Conservation (phyloP, 2,113 vertebrate species). For the Leptobrachium leishanense region DNA sequence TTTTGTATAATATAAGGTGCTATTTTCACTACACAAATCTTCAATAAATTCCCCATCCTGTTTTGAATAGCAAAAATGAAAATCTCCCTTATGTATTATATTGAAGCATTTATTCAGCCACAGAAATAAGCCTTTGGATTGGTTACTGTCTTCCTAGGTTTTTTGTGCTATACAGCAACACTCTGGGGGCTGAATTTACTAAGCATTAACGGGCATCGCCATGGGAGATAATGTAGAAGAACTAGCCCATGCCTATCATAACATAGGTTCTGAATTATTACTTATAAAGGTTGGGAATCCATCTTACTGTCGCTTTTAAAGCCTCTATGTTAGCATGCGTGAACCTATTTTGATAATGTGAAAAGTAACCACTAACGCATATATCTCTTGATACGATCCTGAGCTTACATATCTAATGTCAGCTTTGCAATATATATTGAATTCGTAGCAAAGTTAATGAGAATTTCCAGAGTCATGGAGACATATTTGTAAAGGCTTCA, state of each 20-base stretch:
- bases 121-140: slow-evolving; percentile 13
- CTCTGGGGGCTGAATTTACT: neutral
- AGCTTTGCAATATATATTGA: neutral
- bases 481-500: neutral
- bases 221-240: neutral
- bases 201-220: slow-evolving; percentile 20
- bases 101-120: slow-evolving; percentile 7
- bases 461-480: neutral
- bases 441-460: neutral
- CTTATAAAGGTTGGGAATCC: neutral
- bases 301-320: slow-evolving; percentile 12
- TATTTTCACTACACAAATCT: no score
- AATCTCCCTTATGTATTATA: neutral
- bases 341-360: neutral
- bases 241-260: neutral
- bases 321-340: slow-evolving; percentile 4
- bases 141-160: slow-evolving; percentile 8
- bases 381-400: neutral
- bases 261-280: slow-evolving; percentile 13
- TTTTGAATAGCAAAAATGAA: no score
- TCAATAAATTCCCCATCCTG: no score
- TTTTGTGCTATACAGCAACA: slow-evolving; percentile 15
- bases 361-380: neutral
- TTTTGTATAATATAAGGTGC: no score
- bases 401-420: neutral